Evolutionary conservation across 2,888 invertebrate species (phyloP).

Genomic region (Pristionchus maxplancki): DNA sequence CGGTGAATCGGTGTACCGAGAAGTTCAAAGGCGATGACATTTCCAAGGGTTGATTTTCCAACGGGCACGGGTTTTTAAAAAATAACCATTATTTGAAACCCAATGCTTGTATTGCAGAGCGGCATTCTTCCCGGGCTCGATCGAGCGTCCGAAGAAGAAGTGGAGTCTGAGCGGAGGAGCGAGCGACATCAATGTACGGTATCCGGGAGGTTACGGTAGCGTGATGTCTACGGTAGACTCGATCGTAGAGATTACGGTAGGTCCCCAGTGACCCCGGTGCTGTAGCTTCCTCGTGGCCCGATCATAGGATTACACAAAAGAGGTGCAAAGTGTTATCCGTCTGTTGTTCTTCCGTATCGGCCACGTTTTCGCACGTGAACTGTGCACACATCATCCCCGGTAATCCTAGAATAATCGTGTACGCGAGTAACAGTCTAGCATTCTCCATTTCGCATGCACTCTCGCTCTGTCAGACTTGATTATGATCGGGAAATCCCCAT

Average conservation of each 20-base stretch:
- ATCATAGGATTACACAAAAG: neutral
- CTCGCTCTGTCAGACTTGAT: too few species aligned
- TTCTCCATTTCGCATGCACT: too few species aligned
- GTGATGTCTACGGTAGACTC: too few species aligned
- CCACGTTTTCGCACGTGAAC: neutral
- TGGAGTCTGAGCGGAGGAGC: constrained; percentile 45
- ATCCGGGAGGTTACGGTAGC: constrained; percentile 3
- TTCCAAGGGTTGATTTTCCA: too few species aligned
- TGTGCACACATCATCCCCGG: neutral
- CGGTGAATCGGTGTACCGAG: neutral
- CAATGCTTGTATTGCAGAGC: constrained; percentile 57
- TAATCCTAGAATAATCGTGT: too few species aligned
- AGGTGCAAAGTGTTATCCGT: neutral
- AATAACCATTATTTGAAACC: too few species aligned
- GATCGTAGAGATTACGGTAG: neutral
- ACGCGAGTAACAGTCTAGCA: too few species aligned
- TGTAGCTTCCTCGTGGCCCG: neutral
- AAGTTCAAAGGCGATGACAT: neutral
- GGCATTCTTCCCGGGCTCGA: constrained; percentile 65
- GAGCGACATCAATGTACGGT: constrained; percentile 45
- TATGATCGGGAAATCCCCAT: too few species aligned
- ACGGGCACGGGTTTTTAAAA: too few species aligned
- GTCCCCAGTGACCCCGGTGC: too few species aligned
- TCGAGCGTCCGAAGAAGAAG: constrained; percentile 57
- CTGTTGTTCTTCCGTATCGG: neutral